phyloP scores from a whole-genome alignment of 2,113 vertebrate species.

The Catharus minimus region DNA sequence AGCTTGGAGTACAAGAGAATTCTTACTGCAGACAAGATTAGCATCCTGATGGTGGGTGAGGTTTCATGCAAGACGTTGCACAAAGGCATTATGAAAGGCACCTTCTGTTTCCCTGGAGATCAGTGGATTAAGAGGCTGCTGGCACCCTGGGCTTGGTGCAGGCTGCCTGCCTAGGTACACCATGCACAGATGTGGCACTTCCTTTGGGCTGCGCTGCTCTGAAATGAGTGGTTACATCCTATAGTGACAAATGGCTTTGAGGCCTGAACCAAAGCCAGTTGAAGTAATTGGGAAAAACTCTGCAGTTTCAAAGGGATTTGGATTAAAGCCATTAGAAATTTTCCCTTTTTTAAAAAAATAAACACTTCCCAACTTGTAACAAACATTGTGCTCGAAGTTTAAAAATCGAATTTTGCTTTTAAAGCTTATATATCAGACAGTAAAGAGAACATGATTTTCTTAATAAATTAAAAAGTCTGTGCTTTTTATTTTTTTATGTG shows the following conservation, averaged over 20 bases:
- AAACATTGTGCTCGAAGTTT: background rate
- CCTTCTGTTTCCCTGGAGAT: background rate
- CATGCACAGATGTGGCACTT: background rate
- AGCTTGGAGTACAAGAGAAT: rapidly evolving
- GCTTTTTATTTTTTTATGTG: background rate
- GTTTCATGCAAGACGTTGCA: rapidly evolving
- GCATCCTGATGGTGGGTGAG: background rate
- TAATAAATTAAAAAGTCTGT: background rate
- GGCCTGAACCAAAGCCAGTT: background rate
- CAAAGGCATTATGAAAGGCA: background rate
- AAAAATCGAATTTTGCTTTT: background rate
- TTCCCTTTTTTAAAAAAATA: background rate
- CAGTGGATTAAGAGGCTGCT: background rate
- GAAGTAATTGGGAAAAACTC: background rate
- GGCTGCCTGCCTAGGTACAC: background rate
- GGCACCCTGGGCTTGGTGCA: background rate
- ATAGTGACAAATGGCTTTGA: background rate
- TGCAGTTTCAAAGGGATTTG: background rate
- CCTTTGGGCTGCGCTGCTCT: background rate
- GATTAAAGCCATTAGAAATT: background rate
- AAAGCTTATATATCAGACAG: background rate
- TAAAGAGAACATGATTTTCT: background rate
- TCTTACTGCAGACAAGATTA: background rate
- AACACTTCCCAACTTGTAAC: background rate
- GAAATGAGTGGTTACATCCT: background rate